Evolutionary conservation across 2,797 vertebrate species (phyloP).

Genomic region (Hipposideros larvatus): DNA sequence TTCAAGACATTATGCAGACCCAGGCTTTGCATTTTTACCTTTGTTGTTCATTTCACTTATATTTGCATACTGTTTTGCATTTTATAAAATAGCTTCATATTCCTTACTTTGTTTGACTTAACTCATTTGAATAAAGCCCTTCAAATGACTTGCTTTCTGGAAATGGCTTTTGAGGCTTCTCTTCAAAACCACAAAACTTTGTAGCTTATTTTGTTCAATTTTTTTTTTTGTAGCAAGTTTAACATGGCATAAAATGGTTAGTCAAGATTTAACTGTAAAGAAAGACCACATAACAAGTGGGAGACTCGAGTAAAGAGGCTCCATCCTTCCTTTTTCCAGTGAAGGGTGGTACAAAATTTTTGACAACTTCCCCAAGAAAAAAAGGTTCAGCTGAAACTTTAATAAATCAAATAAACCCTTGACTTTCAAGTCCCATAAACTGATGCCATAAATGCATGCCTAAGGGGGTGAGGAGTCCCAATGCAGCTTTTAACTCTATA

Average conservation of each 20-base stretch:
- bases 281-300: background rate
- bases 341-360: background rate
- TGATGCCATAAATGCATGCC: background rate
- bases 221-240: background rate
- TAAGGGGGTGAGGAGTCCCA: background rate
- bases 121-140: constrained; percentile 44
- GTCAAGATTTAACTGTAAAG: background rate
- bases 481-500: background rate
- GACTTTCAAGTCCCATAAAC: background rate
- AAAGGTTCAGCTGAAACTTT: background rate
- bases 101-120: background rate
- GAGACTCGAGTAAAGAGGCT: background rate
- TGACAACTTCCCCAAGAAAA: background rate
- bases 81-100: background rate
- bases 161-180: background rate
- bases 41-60: background rate
- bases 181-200: background rate
- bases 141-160: constrained; percentile 13
- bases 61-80: constrained; percentile 30
- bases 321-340: background rate
- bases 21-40: background rate
- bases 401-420: background rate
- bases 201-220: background rate
- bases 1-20: background rate
- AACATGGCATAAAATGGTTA: background rate